Conservation (phyloP, 2,888 invertebrate species). For the Macaria notata region DNA sequence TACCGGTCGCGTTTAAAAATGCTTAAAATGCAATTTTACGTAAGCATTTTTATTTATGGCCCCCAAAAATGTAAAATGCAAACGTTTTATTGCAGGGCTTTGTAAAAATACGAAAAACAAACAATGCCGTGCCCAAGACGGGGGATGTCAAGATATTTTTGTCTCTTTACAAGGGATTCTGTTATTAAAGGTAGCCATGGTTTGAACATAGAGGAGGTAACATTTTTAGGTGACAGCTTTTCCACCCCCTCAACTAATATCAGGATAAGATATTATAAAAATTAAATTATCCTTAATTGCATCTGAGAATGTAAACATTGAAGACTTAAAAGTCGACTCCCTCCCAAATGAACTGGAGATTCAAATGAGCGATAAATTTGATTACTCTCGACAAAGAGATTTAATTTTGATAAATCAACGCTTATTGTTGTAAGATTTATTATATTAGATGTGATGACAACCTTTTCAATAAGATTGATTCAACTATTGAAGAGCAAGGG, state of each 20-base stretch:
- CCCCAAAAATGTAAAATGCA: constrained; percentile 78
- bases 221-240: constrained; percentile 22
- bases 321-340: constrained; percentile 12
- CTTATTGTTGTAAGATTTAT: constrained; percentile 72
- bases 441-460: constrained; percentile 54
- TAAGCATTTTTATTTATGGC: constrained; percentile 75
- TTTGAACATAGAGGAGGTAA: constrained; percentile 23
- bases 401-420: constrained; percentile 79
- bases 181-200: constrained; percentile 5
- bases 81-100: constrained; percentile 78
- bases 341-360: constrained; percentile 66
- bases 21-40: constrained; percentile 81
- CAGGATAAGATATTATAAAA: constrained; percentile 16
- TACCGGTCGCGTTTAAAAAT: constrained; percentile 72
- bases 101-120: constrained; percentile 78
- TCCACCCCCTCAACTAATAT: constrained; percentile 12
- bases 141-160: constrained; percentile 72
- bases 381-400: constrained; percentile 77
- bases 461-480: constrained; percentile 42
- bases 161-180: constrained; percentile 9
- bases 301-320: constrained; percentile 22
- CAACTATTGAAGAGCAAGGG: constrained; percentile 25
- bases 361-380: constrained; percentile 78
- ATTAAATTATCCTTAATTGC: constrained; percentile 20
- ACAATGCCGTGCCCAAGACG: constrained; percentile 71